Evolutionary conservation across 2,113 vertebrate species (phyloP), one percentile per base, ranked within the genome.

Genomic region (Rhynchomys soricoides): DNA sequence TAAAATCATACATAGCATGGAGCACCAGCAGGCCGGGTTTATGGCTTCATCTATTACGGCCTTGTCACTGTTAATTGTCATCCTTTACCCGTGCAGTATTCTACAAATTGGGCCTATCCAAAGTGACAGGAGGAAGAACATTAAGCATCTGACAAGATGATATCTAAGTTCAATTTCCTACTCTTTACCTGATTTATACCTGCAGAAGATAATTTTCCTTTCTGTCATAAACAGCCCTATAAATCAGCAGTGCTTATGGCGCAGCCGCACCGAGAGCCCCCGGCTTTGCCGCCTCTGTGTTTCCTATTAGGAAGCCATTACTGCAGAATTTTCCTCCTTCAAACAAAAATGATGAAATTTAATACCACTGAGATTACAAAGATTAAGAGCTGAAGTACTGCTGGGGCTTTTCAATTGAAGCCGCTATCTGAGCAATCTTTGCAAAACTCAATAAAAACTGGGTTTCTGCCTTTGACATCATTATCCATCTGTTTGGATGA

Each of bases 81-180:
- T 99, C 99, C 99, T 99, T 99, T 99, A 99, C 99, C 99, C 99
- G 99, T 99, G 99, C 99, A 99, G 99, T 99, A 99, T 99, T 99
- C 99, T 99, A 99, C 99, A 99, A 99, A 99, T 99, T 99, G 99
- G 99, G 99, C 99, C 99, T 99, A 99, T 99, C 99, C 99, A 99
- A 99, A 99, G 99, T 99, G 99, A 99, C 99, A 99, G 99, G 99
- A 99, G 99, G 99, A 99, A 99, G 99, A 99, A 99, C 99, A 99
- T 99, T 99, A 99, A 99, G 99, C 99, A 99, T 99, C 99, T 99
- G 99, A 99, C 99, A 99, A 99, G 99, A 99, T 99, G 99, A 99
- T 99, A 99, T 99, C 99, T 99, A 99, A 99, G 99, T 99, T 99
- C 99, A 99, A 99, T 99, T 99, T 99, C 99, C 99, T 99, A 99